Conservation (phyloP, 2,797 vertebrate species). For the Sternarchorhynchus goeldii region DNA sequence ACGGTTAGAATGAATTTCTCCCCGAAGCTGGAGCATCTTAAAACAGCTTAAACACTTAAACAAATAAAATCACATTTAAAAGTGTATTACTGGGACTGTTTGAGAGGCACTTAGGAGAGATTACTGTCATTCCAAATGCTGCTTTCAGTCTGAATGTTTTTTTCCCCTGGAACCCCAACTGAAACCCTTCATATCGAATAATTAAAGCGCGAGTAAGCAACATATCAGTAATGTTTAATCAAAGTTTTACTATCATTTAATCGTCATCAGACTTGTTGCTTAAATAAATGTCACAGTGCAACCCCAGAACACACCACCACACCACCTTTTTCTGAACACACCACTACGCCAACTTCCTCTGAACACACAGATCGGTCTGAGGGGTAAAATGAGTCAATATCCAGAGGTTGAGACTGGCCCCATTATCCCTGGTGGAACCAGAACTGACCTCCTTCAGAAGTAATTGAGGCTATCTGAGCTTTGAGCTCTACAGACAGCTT, state of each 20-base stretch:
- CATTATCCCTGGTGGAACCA: conserved; percentile 7
- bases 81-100: background rate
- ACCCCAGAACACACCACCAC: background rate
- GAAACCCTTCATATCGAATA: no score
- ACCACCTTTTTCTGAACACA: background rate
- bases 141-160: no score
- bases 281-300: background rate
- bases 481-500: conserved; percentile 4
- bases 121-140: background rate
- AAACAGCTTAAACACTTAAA: background rate
- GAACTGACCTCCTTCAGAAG: conserved; percentile 14
- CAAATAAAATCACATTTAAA: background rate
- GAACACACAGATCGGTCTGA: background rate
- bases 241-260: background rate
- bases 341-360: no score
- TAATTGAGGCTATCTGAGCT: conserved; percentile 27
- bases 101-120: background rate
- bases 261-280: background rate
- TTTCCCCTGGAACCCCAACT: no score
- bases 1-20: no score
- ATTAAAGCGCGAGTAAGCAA: no score
- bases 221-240: background rate
- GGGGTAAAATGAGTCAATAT: conserved; percentile 17
- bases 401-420: conserved; percentile 9
- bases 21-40: no score